phyloP scores from a whole-genome alignment of 2,888 invertebrate genomes.

The Drosophila longiperda region DNA sequence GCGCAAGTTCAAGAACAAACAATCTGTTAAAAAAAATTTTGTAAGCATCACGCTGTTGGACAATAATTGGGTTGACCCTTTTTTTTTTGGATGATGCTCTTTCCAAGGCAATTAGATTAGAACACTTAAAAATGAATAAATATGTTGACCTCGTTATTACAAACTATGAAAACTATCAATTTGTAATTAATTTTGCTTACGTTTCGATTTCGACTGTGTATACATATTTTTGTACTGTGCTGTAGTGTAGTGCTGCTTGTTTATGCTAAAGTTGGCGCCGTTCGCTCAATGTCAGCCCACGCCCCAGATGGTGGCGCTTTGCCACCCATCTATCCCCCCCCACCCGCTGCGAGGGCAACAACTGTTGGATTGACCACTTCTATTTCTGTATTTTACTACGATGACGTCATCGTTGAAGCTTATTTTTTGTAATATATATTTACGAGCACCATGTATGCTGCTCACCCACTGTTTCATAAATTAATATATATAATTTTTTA shows the following conservation, averaged over 20 bases:
- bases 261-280: conserved; percentile 66
- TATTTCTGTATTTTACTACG: conserved; percentile 41
- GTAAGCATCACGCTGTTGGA: conserved; percentile 22
- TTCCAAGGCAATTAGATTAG: conserved; percentile 54
- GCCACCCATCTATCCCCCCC: conserved; percentile 1
- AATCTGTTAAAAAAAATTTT: conserved; percentile 43
- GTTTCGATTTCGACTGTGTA: conserved; percentile 12
- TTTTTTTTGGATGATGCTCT: conserved; percentile 31
- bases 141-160: conserved; percentile 43
- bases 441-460: conserved; percentile 22
- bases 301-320: conserved; percentile 42
- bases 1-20: conserved; percentile 71
- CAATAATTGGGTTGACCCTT: conserved; percentile 54
- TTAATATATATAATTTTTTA: conserved; percentile 38
- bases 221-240: neutral
- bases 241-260: conserved; percentile 48
- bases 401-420: conserved; percentile 41
- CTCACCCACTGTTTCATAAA: conserved; percentile 50
- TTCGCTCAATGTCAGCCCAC: conserved; percentile 50
- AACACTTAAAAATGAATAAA: conserved; percentile 8
- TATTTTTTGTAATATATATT: conserved; percentile 70
- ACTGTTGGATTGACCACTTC: conserved; percentile 48
- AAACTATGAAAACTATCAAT: conserved; percentile 37
- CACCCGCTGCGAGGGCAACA: conserved; percentile 13
- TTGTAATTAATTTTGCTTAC: conserved; percentile 44